A percentile compares a stretch with the other conserved stretches of the same genome.
Conservation (phyloP, 2,888 invertebrate species). For the Heteropelma amictum region DNA sequence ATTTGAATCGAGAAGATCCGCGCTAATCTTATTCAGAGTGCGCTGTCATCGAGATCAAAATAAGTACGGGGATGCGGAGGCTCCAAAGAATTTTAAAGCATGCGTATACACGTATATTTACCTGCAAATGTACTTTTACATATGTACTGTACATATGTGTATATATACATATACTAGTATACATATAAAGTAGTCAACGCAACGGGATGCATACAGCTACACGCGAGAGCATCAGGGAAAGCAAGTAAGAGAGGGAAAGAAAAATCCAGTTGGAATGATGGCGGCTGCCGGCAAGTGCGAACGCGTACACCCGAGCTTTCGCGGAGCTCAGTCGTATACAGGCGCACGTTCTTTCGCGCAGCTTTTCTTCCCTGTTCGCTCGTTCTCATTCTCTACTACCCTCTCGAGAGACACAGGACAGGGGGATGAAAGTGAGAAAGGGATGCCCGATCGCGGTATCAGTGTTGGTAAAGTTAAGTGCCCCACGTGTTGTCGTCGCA, state of each 20-base stretch:
- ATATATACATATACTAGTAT: background rate
- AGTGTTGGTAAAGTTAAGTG: conserved; percentile 4
- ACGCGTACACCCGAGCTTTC: conserved; percentile 14
- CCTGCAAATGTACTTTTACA: too few relatives aligned
- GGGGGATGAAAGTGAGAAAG: conserved; percentile 32
- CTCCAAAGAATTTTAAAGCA: background rate
- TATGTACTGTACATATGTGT: background rate
- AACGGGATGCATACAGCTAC: background rate
- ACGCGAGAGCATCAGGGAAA: conserved; percentile 2
- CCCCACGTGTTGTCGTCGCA: conserved; percentile 20
- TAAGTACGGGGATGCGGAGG: background rate
- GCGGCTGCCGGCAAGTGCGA: conserved; percentile 47
- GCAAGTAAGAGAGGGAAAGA: conserved; percentile 19
- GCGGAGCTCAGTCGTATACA: conserved; percentile 10
- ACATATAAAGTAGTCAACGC: background rate
- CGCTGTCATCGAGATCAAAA: conserved; percentile 1
- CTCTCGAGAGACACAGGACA: conserved; percentile 14
- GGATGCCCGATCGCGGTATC: background rate
- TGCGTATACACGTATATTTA: background rate
- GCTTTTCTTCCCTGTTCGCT: conserved; percentile 38
- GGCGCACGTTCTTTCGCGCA: conserved; percentile 57
- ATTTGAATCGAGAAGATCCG: background rate
- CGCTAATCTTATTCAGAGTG: background rate
- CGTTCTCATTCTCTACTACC: background rate
- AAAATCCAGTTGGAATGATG: conserved; percentile 57